Percentiles rank a stretch among this genome's conserved stretches.
phyloP scores from a whole-genome alignment of 1,140 invertebrate genomes.

The Atta texana region DNA sequence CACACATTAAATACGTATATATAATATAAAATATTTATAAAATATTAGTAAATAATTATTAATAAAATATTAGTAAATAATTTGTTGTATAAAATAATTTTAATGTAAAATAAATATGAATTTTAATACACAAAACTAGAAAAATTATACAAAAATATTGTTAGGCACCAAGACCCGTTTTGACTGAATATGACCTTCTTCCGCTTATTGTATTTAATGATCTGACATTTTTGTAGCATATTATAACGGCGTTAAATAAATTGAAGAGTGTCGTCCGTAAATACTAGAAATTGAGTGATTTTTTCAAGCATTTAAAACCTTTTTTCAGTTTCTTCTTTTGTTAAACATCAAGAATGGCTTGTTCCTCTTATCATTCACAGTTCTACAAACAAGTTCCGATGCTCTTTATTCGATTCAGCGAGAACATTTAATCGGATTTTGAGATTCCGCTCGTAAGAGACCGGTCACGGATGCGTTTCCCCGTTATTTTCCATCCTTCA shows the following conservation, averaged over 20 bases:
- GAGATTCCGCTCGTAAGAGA: conserved; percentile 26
- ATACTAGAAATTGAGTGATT: background rate
- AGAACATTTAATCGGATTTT: conserved; percentile 43
- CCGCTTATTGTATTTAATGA: no score
- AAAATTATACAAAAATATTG: no score
- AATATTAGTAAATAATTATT: no score
- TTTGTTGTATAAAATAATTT: no score
- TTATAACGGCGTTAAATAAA: background rate
- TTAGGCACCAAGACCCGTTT: no score
- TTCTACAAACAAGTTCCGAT: conserved; percentile 18
- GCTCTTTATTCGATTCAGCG: conserved; percentile 27
- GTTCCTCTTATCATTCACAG: background rate
- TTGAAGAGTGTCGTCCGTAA: background rate
- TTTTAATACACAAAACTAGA: no score
- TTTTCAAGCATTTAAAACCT: background rate
- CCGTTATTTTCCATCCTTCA: conserved; percentile 81
- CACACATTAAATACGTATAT: no score
- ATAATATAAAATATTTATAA: no score
- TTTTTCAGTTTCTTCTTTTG: background rate
- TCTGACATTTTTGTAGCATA: no score
- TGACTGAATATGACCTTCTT: no score
- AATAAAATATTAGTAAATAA: no score
- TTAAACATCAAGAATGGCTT: conserved; percentile 33
- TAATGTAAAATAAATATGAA: no score
- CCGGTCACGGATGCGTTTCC: background rate